phyloP scores from a whole-genome alignment of 2,113 vertebrate species.

The Sprattus sprattus region DNA sequence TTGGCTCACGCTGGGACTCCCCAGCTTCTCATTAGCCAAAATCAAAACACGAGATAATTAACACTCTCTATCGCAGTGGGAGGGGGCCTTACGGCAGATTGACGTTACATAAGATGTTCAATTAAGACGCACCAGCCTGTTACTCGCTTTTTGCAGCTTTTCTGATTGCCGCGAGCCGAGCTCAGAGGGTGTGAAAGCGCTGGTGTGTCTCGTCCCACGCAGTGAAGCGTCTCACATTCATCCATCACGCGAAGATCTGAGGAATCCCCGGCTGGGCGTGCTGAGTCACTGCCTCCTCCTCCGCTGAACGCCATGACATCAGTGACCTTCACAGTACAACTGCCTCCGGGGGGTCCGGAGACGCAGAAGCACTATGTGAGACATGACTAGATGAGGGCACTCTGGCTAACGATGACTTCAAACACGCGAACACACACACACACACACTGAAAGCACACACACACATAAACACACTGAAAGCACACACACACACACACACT shows the following conservation, averaged over 20 bases:
- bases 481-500: no score
- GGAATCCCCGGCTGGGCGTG: conserved; percentile 9
- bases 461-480: no score
- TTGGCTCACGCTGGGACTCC: no score
- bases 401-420: neutral
- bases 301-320: conserved; percentile 1
- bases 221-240: neutral
- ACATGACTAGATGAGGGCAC: conserved; percentile 19
- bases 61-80: neutral
- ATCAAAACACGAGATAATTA: no score
- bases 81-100: conserved; percentile 34
- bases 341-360: conserved; percentile 17
- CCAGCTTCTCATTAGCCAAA: no score
- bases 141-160: conserved; percentile 21
- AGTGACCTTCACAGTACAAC: conserved; percentile 23
- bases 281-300: conserved; percentile 20
- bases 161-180: conserved; percentile 46
- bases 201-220: conserved; percentile 30
- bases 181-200: conserved; percentile 35
- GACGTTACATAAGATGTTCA: conserved; percentile 48
- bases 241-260: conserved; percentile 18
- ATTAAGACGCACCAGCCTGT: conserved; percentile 45
- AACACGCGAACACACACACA: conserved; percentile 4
- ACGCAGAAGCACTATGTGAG: no score
- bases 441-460: no score